Evolutionary conservation across 1,140 invertebrate species (phyloP).

Genomic region (Hylaeus volcanicus): DNA sequence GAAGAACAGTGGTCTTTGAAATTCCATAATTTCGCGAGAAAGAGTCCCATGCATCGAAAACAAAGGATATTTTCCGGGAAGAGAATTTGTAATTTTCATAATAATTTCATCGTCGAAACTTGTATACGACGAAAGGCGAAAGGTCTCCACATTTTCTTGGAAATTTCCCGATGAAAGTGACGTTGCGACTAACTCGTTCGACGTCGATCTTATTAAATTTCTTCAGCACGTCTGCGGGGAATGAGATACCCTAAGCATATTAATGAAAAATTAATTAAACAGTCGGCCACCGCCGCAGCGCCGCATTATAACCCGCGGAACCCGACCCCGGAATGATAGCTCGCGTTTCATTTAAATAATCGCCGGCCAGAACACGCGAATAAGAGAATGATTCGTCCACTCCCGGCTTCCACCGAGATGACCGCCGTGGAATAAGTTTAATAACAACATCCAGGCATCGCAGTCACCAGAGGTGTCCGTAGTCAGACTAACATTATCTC

Average conservation of each 20-base stretch:
- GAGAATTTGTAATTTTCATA: no score
- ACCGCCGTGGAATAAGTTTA: constrained; percentile 64
- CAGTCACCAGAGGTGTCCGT: constrained; percentile 53
- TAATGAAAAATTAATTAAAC: constrained; percentile 30
- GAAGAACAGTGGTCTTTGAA: no score
- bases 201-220: constrained; percentile 16
- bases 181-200: neutral
- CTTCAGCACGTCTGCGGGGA: neutral
- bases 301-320: neutral
- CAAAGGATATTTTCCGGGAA: no score
- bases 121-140: neutral
- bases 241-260: neutral
- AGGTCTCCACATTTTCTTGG: neutral
- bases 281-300: neutral
- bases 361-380: constrained; percentile 12
- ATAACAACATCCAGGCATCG: constrained; percentile 65
- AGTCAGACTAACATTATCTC: constrained; percentile 58
- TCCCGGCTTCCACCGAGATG: constrained; percentile 8
- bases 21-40: no score
- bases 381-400: constrained; percentile 3
- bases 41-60: no score
- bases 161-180: neutral
- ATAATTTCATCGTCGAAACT: neutral
- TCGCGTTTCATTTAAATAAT: constrained; percentile 51
- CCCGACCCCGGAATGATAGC: constrained; percentile 9